Base-by-base conservation (phyloP, 2,797 vertebrate genomes). In the Acrossocheilus wenchowensis region DNA sequence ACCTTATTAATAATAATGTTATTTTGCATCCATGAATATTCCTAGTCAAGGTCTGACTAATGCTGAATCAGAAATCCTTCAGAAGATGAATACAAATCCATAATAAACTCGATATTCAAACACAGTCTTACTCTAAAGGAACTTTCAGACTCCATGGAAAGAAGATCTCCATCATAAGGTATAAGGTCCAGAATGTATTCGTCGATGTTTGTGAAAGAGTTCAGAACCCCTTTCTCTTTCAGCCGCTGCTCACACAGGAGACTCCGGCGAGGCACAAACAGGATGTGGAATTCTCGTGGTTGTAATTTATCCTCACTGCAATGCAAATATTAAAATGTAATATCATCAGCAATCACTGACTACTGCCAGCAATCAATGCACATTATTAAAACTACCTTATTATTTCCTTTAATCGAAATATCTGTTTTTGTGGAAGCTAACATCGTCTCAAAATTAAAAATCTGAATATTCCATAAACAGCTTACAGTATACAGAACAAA, bases 141-240 rank as follows among this genome's bases (percentile, higher is more conserved):
- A 1, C 95, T 95, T 92, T 99, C 98, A 0, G 98, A 97, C 88
- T 99, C 98, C 98, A 99, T 99, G 91, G 98, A 99, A 19, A 99
- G 95, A 88, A 99, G 96, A 90, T 99, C 98, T 4, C 97, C 96
- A 0, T 99, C 98, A 4, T 98, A 99, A 4, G 98, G 98, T 82
- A 99, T 99, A 78, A 99, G 91, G 90, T 99, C 98, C 68, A 99
- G 94, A 89, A 97, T 98, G 85, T 99, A 99, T 90, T 99, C 97
- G 9, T 99, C 97, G 0, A 97, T 96, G 87, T 98, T 97, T 90
- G 95, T 95, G 88, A 99, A 98, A 34, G 97, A 97, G 71, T 96
- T 96, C 87, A 98, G 90, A 73, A 99, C 97, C 0, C 98, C 97
- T 89, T 97, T 96, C 89, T 99, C 98, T 91, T 99, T 98, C 88